Base-by-base conservation (phyloP, 2,888 invertebrate species). In the Isotomurus palustris region DNA sequence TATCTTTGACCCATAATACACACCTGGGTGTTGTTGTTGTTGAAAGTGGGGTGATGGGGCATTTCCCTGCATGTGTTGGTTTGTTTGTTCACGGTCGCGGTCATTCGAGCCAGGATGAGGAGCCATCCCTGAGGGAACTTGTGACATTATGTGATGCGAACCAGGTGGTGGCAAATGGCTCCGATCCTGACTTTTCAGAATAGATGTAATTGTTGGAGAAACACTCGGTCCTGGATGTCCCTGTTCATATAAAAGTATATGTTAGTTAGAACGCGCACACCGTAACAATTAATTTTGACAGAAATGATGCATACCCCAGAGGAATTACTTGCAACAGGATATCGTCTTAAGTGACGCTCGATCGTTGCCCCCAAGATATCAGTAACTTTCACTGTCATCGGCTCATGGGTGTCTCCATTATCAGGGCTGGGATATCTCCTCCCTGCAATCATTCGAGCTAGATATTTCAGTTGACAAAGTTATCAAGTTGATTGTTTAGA, bases 321-420 rank as follows among this genome's bases (percentile, higher is more conserved):
- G 25, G 60, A 19, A 28, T 50, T 60, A 38, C 52, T 64, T 14
- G 58, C 32, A 25, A 56, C 55, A 8, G 69, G 64, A 60, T 69
- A 68, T 22, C 60, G 63, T 56, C 68, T 35, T 76, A 91, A 76
- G 67, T 86, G 85, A 74, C 85, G 83, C 75, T 91, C 91, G 60
- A 91, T 91, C 57, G 91, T 86, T 71, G 87, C 87, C 68, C 85
- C 80, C 74, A 91, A 85, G 56, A 90, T 82, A 75, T 91, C 91
- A 43, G 56, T 58, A 6, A 64, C 60, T 68, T 88, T 84, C 21
- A 91, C 87, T 51, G 88, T 87, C 59, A 86, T 78, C 22, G 84
- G 84, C 58, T 71, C 71, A 45, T 68, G 66, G 2, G 56, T 48
- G n/a, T 67, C 68, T 32, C 53, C 66, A 72, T 73, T 57, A 70